Conservation (phyloP, 1,140 invertebrate species). For the Oryctes rhinoceros region DNA sequence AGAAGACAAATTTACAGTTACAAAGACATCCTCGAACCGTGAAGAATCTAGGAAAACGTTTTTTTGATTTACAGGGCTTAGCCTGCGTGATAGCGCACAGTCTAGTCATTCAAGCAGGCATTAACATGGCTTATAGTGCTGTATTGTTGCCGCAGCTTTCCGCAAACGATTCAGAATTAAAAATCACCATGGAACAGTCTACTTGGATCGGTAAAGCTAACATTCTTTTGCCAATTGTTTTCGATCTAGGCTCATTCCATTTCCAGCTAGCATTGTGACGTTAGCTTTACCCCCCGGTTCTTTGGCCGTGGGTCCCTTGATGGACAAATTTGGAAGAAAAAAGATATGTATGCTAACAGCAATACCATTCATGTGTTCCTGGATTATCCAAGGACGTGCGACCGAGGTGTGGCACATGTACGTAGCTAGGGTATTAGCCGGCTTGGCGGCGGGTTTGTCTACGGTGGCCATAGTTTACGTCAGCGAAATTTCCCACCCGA, state of each 20-base stretch:
- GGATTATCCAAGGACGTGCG: slow-evolving; percentile 64
- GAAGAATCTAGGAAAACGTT: no score
- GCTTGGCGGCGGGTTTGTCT: slow-evolving; percentile 64
- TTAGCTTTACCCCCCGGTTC: slow-evolving; percentile 66
- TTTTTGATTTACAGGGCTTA: slow-evolving; percentile 57
- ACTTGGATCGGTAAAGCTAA: slow-evolving; percentile 65
- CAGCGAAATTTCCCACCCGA: slow-evolving; percentile 66
- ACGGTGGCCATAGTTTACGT: slow-evolving; percentile 66
- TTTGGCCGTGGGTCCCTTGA: slow-evolving; percentile 65
- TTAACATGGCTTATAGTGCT: slow-evolving; percentile 66
- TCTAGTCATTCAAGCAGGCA: slow-evolving; percentile 64
- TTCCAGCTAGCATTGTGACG: slow-evolving; percentile 67
- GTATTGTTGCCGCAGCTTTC: slow-evolving; percentile 63
- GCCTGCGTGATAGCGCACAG: slow-evolving; percentile 61
- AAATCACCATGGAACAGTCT: slow-evolving; percentile 55
- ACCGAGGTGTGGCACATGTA: slow-evolving; percentile 62
- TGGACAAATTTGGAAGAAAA: slow-evolving; percentile 73
- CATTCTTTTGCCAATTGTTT: not conserved
- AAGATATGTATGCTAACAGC: slow-evolving; percentile 64
- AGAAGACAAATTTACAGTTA: no score
- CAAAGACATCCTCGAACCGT: no score
- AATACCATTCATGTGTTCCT: slow-evolving; percentile 68
- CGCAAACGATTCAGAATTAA: slow-evolving; percentile 53
- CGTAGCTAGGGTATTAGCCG: slow-evolving; percentile 63
- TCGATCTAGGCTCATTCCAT: not conserved